A percentile compares a stretch with the other conserved stretches of the same genome.
phyloP scores from a whole-genome alignment of 2,797 vertebrate genomes.

The Brachyrhaphis roseni region DNA sequence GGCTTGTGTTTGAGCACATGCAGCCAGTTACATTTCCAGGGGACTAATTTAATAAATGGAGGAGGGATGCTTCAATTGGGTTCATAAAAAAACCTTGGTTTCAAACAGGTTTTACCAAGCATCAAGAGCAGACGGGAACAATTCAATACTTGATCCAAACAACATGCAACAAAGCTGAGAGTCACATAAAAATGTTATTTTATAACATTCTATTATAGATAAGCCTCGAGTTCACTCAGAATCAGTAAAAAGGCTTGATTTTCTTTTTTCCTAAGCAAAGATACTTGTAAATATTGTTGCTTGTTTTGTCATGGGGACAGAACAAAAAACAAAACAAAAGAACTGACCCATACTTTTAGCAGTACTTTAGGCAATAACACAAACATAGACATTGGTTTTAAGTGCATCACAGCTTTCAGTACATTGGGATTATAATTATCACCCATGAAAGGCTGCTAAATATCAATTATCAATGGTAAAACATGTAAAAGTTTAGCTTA shows the following conservation, averaged over 20 bases:
- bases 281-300: neutral
- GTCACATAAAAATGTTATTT: neutral
- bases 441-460: neutral
- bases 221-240: neutral
- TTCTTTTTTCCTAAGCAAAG: neutral
- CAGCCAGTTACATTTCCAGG: conserved; percentile 12
- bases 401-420: neutral
- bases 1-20: conserved; percentile 14
- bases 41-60: neutral
- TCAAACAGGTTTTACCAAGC: neutral
- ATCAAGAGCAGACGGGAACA: neutral
- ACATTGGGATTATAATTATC: neutral
- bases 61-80: neutral
- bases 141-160: neutral
- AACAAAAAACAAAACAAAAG: neutral
- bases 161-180: neutral
- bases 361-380: neutral
- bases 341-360: neutral
- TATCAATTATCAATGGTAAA: neutral
- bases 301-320: neutral
- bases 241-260: neutral
- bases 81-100: neutral
- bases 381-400: neutral
- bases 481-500: neutral
- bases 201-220: neutral